These are phyloP conservation scores for Eremobia ochroleuca DNA, from an alignment of 2,888 invertebrate species.

Conservation along the genomic window DNA sequence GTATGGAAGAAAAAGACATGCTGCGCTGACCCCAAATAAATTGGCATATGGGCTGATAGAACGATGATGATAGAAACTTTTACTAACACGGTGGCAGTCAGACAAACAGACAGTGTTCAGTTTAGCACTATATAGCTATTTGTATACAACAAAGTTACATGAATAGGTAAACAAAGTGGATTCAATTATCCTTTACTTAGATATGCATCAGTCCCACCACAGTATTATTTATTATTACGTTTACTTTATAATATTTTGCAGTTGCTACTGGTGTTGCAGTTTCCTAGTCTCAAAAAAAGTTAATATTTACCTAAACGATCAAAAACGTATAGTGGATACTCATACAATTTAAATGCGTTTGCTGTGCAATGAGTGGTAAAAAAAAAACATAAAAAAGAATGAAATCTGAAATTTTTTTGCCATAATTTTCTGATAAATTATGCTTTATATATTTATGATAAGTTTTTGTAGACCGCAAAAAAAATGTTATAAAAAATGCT, in stretches of 20 bases:
- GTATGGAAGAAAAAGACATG: too few relatives aligned
- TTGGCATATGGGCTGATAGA: not conserved
- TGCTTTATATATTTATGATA: conserved; percentile 2
- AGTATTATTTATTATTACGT: conserved; percentile 13
- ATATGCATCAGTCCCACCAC: conserved; percentile 41
- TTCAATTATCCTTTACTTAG: conserved; percentile 43
- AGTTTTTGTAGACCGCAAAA: not conserved
- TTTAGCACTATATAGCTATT: conserved; percentile 11
- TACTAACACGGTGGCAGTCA: too few relatives aligned
- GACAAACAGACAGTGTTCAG: not conserved
- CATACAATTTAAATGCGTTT: conserved; percentile 13
- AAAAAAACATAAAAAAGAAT: not conserved
- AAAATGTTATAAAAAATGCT: not conserved
- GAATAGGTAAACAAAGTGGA: conserved; percentile 11
- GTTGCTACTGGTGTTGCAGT: not conserved
- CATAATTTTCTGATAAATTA: conserved; percentile 10
- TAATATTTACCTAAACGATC: not conserved
- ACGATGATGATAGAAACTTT: not conserved
- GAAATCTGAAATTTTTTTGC: conserved; percentile 1
- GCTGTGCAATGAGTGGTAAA: not conserved
- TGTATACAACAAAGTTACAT: conserved; percentile 28
- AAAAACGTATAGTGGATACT: not conserved
- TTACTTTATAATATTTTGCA: conserved; percentile 1
- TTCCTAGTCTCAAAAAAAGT: conserved; percentile 27
- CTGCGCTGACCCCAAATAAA: too few relatives aligned